Percentiles rank a stretch among this genome's conserved stretches.
phyloP scores from a whole-genome alignment of 2,797 vertebrate genomes.

The Pangasius larnaudii region DNA sequence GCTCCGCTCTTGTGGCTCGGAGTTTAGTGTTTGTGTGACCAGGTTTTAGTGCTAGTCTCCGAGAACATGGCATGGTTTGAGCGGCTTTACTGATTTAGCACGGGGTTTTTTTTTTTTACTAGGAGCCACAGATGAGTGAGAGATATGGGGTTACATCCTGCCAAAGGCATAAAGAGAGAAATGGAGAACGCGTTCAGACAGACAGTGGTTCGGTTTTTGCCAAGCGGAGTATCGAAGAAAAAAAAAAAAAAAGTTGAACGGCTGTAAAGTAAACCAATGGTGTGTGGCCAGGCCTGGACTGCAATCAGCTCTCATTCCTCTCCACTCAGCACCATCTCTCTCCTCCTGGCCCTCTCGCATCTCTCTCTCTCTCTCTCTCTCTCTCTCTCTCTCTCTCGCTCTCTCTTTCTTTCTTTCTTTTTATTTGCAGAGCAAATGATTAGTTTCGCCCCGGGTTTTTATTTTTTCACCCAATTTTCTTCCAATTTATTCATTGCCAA shows the following conservation, averaged over 20 bases:
- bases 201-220: not conserved
- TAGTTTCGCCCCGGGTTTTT: not conserved
- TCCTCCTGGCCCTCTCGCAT: too few relatives aligned
- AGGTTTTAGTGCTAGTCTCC: slow-evolving; percentile 47
- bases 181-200: not conserved
- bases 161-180: slow-evolving; percentile 26
- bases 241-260: slow-evolving; percentile 7
- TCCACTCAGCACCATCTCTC: not conserved
- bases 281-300: slow-evolving; percentile 18
- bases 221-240: not conserved
- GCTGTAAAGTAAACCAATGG: slow-evolving; percentile 33
- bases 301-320: slow-evolving; percentile 25
- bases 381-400: slow-evolving; percentile 3
- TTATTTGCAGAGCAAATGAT: slow-evolving; percentile 12
- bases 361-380: slow-evolving; percentile 31
- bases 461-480: not conserved
- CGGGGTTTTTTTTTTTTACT: slow-evolving; percentile 57
- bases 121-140: slow-evolving; percentile 34
- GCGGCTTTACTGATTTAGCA: slow-evolving; percentile 68
- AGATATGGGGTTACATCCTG: slow-evolving; percentile 31
- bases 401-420: slow-evolving; percentile 34
- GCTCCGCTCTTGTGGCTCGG: slow-evolving; percentile 24
- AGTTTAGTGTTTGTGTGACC: slow-evolving; percentile 27
- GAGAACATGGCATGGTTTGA: slow-evolving; percentile 58
- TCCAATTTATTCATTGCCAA: not conserved